phyloP scores from a whole-genome alignment of 2,797 vertebrate species.

The Onychomys arenicola region DNA sequence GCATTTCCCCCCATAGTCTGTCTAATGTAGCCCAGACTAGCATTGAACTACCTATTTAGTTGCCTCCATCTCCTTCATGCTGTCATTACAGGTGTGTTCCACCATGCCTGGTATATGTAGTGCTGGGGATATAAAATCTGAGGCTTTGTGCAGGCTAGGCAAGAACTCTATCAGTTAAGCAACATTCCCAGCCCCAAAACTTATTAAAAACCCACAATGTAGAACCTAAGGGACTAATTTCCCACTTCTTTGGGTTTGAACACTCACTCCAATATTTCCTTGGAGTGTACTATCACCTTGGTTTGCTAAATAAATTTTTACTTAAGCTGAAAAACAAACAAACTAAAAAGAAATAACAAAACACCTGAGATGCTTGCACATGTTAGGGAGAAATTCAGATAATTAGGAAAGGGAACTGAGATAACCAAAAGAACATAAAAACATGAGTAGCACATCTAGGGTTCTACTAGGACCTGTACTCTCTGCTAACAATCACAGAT shows the following conservation, averaged over 20 bases:
- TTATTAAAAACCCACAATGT: neutral
- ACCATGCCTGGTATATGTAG: neutral
- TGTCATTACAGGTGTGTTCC: too few species aligned
- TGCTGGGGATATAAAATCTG: neutral
- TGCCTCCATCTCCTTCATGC: neutral
- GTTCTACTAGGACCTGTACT: neutral
- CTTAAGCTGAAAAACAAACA: neutral
- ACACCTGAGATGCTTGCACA: neutral
- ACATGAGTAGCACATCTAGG: neutral
- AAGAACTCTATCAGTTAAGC: neutral
- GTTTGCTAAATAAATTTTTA: neutral
- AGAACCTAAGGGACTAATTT: neutral
- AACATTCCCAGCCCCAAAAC: neutral
- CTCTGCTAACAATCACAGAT: neutral
- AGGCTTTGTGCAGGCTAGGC: neutral
- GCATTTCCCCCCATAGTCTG: neutral
- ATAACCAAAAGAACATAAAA: conserved; percentile 18
- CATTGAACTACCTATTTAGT: neutral
- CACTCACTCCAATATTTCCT: too few species aligned
- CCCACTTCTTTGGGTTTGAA: neutral
- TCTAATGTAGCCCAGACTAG: neutral
- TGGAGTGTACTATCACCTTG: neutral
- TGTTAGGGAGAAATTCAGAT: neutral
- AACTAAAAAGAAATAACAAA: neutral
- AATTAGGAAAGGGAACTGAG: conserved; percentile 8